Evolutionary conservation across 2,888 invertebrate species (phyloP).

Genomic region (Morinoia aosen): DNA sequence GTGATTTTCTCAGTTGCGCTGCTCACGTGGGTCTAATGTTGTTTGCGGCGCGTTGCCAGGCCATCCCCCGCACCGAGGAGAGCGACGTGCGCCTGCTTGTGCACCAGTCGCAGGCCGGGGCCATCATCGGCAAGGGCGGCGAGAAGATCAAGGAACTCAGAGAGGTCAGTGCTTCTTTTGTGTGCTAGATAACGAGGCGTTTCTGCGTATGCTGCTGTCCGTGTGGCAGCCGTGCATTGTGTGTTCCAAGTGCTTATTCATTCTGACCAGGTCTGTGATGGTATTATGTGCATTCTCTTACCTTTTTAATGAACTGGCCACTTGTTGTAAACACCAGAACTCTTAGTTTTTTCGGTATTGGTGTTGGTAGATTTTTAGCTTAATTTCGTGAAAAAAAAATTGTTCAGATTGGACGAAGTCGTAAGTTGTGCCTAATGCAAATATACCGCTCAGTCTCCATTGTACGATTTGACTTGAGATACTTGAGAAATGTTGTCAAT

Average conservation of each 20-base stretch:
- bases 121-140: constrained; percentile 97
- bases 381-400: no score
- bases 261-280: neutral
- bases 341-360: no score
- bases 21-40: neutral
- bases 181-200: neutral
- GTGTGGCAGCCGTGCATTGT: neutral
- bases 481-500: no score
- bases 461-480: no score
- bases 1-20: no score
- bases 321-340: no score
- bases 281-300: neutral
- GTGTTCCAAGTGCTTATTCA: neutral
- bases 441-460: no score
- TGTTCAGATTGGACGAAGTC: no score
- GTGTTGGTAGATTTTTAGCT: no score
- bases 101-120: constrained; percentile 76
- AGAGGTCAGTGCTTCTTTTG: constrained; percentile 81
- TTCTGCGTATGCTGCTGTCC: neutral
- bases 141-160: constrained; percentile 97
- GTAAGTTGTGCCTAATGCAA: no score
- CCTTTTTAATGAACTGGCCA: no score
- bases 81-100: constrained; percentile 65
- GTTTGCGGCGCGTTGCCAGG: constrained; percentile 50
- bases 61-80: constrained; percentile 62